These are phyloP conservation scores for Papilio dardanus DNA, from an alignment of 1,140 invertebrate species.

Conservation along the genomic window DNA sequence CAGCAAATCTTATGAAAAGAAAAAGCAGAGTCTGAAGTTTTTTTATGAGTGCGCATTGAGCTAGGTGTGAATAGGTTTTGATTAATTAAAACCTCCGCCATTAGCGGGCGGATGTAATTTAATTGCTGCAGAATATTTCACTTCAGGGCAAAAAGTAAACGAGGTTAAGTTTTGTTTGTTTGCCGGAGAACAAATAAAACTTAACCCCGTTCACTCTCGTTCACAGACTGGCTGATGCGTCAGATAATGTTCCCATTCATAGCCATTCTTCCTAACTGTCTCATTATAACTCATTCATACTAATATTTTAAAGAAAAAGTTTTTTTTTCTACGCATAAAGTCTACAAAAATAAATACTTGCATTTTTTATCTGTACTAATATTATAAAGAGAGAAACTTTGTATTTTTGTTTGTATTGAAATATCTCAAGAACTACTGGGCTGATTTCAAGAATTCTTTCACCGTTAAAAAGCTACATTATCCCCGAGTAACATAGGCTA, in stretches of 20 bases:
- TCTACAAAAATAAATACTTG: background rate
- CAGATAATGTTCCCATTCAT: constrained; percentile 10
- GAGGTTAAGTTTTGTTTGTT: constrained; percentile 21
- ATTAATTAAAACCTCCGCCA: constrained; percentile 18
- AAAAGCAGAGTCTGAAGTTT: background rate
- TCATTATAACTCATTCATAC: background rate
- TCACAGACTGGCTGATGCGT: constrained; percentile 6
- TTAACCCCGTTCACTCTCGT: constrained; percentile 9
- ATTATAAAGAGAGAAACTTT: no score
- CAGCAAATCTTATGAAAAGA: constrained; percentile 21
- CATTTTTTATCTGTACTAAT: no score
- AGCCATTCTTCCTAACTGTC: constrained; percentile 9
- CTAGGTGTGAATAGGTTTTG: constrained; percentile 22
- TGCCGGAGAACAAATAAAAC: constrained; percentile 9
- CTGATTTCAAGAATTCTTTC: no score
- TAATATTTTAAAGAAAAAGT: background rate
- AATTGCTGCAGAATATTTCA: constrained; percentile 23
- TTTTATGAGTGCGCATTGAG: background rate
- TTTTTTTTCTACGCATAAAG: background rate
- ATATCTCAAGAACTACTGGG: no score
- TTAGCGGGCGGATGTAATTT: constrained; percentile 24
- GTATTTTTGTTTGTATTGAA: no score
- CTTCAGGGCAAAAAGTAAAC: constrained; percentile 22
- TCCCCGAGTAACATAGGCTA: no score
- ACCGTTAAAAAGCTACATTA: no score